phyloP scores from a whole-genome alignment of 1,140 invertebrate genomes.

The Mesaphorura yosii region DNA sequence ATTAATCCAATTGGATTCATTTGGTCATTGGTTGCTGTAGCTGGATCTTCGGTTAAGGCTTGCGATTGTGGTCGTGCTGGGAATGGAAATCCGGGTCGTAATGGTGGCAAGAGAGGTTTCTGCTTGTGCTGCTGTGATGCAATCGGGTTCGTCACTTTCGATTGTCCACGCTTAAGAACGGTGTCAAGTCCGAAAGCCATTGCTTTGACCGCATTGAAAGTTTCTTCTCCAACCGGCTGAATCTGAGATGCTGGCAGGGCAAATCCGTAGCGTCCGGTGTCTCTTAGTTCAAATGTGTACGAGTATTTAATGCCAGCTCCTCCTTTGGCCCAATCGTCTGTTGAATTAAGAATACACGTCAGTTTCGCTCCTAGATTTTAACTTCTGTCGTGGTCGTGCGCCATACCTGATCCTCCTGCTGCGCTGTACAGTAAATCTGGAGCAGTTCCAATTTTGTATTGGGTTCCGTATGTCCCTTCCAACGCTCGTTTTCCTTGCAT shows the following conservation, averaged over 20 bases:
- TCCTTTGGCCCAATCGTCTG: constrained; percentile 37
- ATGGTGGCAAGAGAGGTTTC: no score
- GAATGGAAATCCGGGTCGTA: no score
- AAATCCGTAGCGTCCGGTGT: constrained; percentile 75
- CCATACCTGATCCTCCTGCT: constrained; percentile 56
- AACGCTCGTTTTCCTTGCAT: constrained; percentile 54
- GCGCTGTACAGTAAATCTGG: constrained; percentile 52
- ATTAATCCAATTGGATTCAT: no score
- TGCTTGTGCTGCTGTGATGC: no score
- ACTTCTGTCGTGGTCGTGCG: neutral
- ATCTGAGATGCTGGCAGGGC: constrained; percentile 71
- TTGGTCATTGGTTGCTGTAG: no score
- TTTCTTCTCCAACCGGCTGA: constrained; percentile 66
- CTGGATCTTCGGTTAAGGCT: no score
- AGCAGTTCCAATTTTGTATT: constrained; percentile 60
- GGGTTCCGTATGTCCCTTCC: constrained; percentile 49
- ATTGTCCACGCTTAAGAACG: no score
- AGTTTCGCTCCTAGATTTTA: neutral
- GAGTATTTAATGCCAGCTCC: constrained; percentile 70
- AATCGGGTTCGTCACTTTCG: no score
- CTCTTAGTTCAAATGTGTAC: constrained; percentile 70
- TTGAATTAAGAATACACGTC: neutral
- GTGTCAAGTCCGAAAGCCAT: constrained; percentile 46
- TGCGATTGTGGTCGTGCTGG: no score
- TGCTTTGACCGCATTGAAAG: constrained; percentile 63